Conservation (phyloP, 2,888 invertebrate genomes). For the Melikaiella ostensackeni region DNA sequence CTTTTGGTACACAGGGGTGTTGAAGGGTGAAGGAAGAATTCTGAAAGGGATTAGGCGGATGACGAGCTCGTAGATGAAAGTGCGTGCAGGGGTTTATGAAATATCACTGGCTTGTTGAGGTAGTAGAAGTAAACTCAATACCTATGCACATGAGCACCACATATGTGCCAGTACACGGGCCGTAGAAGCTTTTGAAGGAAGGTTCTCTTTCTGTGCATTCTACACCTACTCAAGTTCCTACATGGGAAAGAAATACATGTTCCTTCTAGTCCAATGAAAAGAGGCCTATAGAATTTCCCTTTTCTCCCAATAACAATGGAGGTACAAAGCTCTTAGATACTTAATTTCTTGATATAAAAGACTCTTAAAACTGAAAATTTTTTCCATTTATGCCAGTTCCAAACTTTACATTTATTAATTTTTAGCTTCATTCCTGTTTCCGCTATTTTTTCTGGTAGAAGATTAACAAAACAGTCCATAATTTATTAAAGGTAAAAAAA, state of each 20-base stretch:
- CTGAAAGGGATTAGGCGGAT: conserved; percentile 21
- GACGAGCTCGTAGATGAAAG: conserved; percentile 15
- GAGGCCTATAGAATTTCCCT: background rate
- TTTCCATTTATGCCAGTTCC: background rate
- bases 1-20: conserved; percentile 12
- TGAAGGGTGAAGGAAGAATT: conserved; percentile 36
- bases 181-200: background rate
- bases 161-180: background rate
- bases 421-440: too few species aligned
- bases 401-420: background rate
- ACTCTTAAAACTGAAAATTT: background rate
- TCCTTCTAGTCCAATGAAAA: background rate
- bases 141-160: background rate
- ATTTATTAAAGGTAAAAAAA: too few species aligned
- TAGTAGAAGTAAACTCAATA: conserved; percentile 2
- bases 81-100: conserved; percentile 14
- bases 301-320: background rate
- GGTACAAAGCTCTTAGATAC: background rate
- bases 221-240: background rate
- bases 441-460: too few species aligned
- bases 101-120: conserved; percentile 15
- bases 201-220: background rate
- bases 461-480: too few species aligned
- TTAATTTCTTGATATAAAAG: background rate
- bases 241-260: background rate